phyloP scores from a whole-genome alignment of 2,113 vertebrate species.

The Echinops telfairi region DNA sequence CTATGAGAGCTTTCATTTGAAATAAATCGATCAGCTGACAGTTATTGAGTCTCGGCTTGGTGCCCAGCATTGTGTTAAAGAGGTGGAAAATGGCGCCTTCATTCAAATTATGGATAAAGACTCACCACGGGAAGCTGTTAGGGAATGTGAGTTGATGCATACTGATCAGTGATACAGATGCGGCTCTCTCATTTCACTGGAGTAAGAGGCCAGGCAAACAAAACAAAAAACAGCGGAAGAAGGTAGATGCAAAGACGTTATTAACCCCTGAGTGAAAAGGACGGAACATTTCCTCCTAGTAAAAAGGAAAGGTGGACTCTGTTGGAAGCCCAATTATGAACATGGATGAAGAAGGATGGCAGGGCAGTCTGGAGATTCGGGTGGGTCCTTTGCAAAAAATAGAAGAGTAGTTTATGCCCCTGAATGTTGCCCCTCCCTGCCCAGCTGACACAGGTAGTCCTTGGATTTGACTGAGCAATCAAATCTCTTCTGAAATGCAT shows the following conservation, averaged over 20 bases:
- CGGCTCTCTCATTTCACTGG: background rate
- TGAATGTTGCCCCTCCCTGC: background rate
- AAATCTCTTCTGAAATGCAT: background rate
- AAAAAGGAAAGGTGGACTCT: background rate
- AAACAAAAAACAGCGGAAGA: background rate
- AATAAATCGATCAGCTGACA: background rate
- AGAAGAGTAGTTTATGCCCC: background rate
- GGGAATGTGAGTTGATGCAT: background rate
- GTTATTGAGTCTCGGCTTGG: background rate
- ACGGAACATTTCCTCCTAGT: background rate
- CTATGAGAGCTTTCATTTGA: too few relatives aligned
- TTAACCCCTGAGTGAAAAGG: background rate
- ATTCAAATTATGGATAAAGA: constrained; percentile 1
- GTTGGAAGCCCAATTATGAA: background rate
- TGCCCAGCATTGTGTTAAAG: background rate
- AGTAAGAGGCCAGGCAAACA: background rate
- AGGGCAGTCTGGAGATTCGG: background rate
- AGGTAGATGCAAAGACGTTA: background rate
- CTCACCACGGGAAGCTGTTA: background rate
- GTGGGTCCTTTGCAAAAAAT: background rate
- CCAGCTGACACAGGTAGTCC: background rate
- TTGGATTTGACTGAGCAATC: constrained; percentile 23
- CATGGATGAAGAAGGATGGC: background rate
- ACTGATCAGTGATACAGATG: background rate
- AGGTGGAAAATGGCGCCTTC: background rate